These are phyloP conservation scores for Holotrichia oblita DNA, from an alignment of 1,140 invertebrate species.

Conservation along the genomic window DNA sequence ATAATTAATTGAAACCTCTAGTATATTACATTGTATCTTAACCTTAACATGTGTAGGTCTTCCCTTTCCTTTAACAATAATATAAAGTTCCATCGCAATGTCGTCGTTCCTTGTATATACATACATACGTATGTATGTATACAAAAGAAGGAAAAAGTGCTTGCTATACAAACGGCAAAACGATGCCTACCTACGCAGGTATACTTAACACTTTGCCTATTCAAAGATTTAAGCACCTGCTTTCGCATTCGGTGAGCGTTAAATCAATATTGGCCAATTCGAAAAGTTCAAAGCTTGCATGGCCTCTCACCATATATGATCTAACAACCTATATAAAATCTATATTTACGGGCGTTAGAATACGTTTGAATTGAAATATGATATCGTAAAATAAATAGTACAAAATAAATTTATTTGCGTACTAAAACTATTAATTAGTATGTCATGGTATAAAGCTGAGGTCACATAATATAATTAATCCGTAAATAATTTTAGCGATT, in stretches of 20 bases:
- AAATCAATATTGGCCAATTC: constrained; percentile 34
- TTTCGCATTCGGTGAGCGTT: constrained; percentile 2
- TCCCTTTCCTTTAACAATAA: too few species aligned
- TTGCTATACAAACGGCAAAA: not conserved
- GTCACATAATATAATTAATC: too few species aligned
- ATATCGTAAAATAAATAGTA: not conserved
- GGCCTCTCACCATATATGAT: constrained; percentile 13
- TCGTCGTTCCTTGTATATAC: too few species aligned
- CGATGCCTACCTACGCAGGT: not conserved
- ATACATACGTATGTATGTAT: too few species aligned
- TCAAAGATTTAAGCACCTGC: constrained; percentile 31
- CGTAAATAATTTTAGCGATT: too few species aligned
- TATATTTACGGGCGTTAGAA: not conserved
- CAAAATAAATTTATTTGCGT: too few species aligned
- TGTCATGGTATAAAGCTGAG: too few species aligned
- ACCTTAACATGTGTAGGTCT: too few species aligned
- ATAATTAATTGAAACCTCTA: too few species aligned
- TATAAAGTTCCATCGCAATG: too few species aligned
- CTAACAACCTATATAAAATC: constrained; percentile 14
- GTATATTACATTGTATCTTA: too few species aligned
- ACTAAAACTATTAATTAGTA: too few species aligned
- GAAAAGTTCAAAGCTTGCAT: constrained; percentile 5
- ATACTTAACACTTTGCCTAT: not conserved
- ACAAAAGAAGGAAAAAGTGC: not conserved
- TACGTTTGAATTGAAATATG: not conserved